Percentiles rank a stretch among this genome's conserved stretches.
phyloP scores from a whole-genome alignment of 1,140 invertebrate genomes.

The Pomacea maculata region DNA sequence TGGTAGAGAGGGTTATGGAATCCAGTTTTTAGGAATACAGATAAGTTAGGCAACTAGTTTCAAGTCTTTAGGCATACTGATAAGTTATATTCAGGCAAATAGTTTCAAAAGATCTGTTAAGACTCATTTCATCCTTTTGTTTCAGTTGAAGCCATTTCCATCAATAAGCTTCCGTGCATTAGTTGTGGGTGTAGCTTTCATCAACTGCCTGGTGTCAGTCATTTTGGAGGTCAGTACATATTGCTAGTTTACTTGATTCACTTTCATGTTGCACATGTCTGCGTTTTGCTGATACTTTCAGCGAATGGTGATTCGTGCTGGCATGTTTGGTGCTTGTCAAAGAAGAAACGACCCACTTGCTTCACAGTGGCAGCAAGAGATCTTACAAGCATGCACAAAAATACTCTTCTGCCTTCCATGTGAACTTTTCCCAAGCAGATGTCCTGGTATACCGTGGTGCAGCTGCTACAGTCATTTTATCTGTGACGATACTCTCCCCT shows the following conservation, averaged over 20 bases:
- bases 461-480: too few species aligned
- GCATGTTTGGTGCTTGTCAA: not conserved
- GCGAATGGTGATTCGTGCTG: not conserved
- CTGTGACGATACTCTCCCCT: too few species aligned
- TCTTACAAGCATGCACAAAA: too few species aligned
- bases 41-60: too few species aligned
- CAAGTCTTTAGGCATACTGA: not conserved
- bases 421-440: too few species aligned
- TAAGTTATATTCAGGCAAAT: not conserved
- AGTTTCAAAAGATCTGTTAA: too few species aligned
- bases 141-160: conserved; percentile 52
- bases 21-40: not conserved
- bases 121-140: not conserved
- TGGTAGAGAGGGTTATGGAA: too few species aligned
- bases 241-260: not conserved
- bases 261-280: not conserved
- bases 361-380: too few species aligned
- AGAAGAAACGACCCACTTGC: too few species aligned
- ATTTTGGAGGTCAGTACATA: conserved; percentile 54
- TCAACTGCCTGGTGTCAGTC: conserved; percentile 55
- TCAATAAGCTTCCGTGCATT: conserved; percentile 49
- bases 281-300: not conserved
- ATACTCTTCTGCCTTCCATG: too few species aligned
- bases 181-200: conserved; percentile 51
- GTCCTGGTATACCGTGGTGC: too few species aligned